Evolutionary conservation across 2,113 vertebrate species (phyloP).

Genomic region (Uria lomvia): DNA sequence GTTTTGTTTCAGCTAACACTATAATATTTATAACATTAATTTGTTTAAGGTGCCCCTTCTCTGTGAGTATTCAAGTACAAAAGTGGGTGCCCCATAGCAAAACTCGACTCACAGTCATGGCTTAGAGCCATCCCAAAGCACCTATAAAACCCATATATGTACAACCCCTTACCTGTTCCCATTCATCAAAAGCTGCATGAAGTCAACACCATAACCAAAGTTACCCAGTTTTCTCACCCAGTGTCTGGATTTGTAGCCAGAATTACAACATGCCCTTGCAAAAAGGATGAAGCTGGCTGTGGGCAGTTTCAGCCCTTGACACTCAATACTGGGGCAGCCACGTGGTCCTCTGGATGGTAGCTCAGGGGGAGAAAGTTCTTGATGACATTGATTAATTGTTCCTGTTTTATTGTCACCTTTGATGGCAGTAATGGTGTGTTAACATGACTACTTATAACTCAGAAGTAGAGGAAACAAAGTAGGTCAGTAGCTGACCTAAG

Average conservation of each 20-base stretch:
- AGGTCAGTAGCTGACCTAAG: neutral
- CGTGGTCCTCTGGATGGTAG: rapidly evolving
- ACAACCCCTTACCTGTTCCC: neutral
- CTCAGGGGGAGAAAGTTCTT: neutral
- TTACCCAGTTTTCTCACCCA: rapidly evolving
- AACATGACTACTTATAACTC: neutral
- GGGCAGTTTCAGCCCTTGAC: neutral
- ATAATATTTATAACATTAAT: neutral
- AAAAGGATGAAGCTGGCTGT: neutral
- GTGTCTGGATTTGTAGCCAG: neutral
- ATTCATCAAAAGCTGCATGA: neutral
- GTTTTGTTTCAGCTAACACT: slow-evolving; percentile 19
- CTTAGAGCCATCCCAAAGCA: neutral
- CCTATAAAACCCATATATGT: neutral
- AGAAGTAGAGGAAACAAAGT: neutral
- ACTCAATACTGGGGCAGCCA: neutral
- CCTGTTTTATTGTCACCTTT: neutral
- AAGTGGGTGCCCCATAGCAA: neutral
- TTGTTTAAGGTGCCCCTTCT: neutral
- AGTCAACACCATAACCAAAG: neutral
- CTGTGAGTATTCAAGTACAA: neutral
- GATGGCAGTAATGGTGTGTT: neutral
- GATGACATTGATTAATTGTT: neutral
- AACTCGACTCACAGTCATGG: neutral
- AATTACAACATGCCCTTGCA: neutral